A percentile compares a stretch with the other conserved stretches of the same genome.
Evolutionary conservation across 2,888 invertebrate genomes (phyloP).

Genomic region (Heterodera filipjevi): DNA sequence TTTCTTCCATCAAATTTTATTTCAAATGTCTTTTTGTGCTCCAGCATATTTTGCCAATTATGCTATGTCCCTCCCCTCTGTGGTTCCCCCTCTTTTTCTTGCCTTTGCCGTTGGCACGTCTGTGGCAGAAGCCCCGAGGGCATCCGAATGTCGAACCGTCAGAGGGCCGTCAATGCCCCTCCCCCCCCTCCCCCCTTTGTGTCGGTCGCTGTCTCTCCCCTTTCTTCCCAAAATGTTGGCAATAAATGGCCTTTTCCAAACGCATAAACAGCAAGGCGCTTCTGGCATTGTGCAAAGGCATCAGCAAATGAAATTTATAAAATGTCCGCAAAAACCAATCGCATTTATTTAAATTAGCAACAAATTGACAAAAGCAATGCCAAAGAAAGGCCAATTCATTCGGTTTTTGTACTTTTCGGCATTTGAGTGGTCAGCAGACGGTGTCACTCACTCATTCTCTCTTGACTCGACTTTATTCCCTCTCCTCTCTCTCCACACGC

Average conservation of each 20-base stretch:
- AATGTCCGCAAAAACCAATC: neutral
- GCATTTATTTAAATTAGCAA: too few relatives aligned
- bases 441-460: neutral
- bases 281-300: neutral
- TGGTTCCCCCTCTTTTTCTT: neutral
- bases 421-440: neutral
- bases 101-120: neutral
- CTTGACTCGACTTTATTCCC: neutral
- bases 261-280: neutral
- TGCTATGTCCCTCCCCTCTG: neutral
- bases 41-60: neutral
- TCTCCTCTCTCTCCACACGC: neutral
- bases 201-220: neutral
- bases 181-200: neutral
- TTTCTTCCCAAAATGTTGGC: neutral
- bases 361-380: too few relatives aligned
- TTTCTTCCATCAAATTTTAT: neutral
- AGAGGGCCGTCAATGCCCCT: neutral
- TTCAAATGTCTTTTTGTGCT: neutral
- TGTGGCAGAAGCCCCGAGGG: slow-evolving; percentile 4
- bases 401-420: neutral
- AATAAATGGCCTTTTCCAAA: neutral
- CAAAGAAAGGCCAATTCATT: neutral
- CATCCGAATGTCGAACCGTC: neutral
- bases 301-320: neutral